Conservation (phyloP, 2,113 vertebrate genomes). For the Oreochromis aureus region DNA sequence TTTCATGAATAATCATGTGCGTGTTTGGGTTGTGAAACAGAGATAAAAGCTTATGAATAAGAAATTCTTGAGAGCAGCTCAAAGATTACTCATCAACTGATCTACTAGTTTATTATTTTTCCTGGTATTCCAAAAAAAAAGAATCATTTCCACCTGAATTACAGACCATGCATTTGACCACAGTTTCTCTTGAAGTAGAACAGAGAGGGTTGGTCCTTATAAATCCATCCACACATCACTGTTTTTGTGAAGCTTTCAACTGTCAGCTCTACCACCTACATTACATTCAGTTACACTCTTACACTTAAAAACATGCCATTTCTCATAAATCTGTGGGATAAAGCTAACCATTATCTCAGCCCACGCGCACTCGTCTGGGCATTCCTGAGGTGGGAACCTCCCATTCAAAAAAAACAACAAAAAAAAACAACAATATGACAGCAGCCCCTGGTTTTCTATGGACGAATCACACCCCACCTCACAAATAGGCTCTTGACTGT, state of each 20-base stretch:
- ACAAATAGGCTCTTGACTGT: not conserved
- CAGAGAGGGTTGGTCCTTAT: not conserved
- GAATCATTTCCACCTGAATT: not conserved
- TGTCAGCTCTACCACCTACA: not conserved
- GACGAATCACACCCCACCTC: conserved; percentile 26
- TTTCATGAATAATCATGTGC: not conserved
- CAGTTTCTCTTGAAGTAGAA: not conserved
- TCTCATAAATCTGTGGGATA: not conserved
- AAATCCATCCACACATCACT: not conserved
- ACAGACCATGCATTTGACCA: not conserved
- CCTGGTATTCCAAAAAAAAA: not conserved
- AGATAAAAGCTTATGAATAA: not conserved
- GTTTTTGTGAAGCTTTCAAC: not conserved
- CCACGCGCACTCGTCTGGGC: not conserved
- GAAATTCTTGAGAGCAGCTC: not conserved
- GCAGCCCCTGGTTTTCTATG: not conserved
- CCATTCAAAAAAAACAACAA: rapidly evolving
- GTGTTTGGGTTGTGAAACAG: not conserved
- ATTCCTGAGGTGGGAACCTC: conserved; percentile 34
- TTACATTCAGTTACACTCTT: not conserved
- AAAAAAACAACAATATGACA: not conserved
- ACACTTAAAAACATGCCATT: not conserved
- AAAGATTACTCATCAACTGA: not conserved
- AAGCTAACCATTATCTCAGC: not conserved
- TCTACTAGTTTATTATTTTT: not conserved